Evolutionary conservation across 2,888 invertebrate species (phyloP).

Genomic region (Ophion ellenae): DNA sequence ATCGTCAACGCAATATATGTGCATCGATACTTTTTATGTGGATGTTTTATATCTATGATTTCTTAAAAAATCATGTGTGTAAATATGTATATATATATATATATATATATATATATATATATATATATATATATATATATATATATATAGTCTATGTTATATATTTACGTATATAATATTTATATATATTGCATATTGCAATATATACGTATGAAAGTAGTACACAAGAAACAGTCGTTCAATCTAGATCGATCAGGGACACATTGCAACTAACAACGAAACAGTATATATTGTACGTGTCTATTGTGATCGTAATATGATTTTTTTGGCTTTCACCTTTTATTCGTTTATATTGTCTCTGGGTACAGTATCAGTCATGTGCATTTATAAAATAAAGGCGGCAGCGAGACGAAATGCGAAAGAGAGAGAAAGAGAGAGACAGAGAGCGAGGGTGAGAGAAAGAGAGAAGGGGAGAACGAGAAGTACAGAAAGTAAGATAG

Average conservation of each 20-base stretch:
- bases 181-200: constrained; percentile 54
- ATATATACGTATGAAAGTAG: constrained; percentile 49
- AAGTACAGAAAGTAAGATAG: constrained; percentile 34
- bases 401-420: constrained; percentile 34
- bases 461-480: constrained; percentile 15
- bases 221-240: constrained; percentile 48
- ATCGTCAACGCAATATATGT: not conserved
- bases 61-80: not conserved
- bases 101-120: not conserved
- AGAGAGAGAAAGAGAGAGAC: constrained; percentile 40
- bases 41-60: not conserved
- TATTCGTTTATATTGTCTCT: constrained; percentile 25
- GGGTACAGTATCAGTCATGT: constrained; percentile 16
- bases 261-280: constrained; percentile 67
- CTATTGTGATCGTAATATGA: constrained; percentile 52
- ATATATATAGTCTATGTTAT: not conserved
- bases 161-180: constrained; percentile 1
- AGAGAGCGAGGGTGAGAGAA: constrained; percentile 21
- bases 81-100: not conserved
- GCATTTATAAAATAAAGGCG: constrained; percentile 34
- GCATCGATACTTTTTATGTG: not conserved
- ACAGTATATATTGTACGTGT: constrained; percentile 57
- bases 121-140: not conserved
- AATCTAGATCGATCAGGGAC: constrained; percentile 60
- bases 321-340: constrained; percentile 4